Conservation (phyloP, 2,797 vertebrate species). For the Serranus cabrilla region DNA sequence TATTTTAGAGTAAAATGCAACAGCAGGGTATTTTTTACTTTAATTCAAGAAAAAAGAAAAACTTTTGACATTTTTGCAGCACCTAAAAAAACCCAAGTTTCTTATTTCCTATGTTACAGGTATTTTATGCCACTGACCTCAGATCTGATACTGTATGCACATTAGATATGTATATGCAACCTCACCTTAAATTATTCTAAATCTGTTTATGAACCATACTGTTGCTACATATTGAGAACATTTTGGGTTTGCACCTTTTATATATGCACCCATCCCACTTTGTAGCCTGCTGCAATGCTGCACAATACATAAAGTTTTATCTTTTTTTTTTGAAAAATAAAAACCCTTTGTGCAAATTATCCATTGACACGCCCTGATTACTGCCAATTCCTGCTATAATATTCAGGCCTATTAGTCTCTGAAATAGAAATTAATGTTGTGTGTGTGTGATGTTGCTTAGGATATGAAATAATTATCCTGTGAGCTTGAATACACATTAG, state of each 20-base stretch:
- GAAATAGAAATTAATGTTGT: constrained; percentile 5
- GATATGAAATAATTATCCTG: constrained; percentile 31
- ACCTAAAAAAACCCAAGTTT: not conserved
- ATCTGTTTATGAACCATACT: no score
- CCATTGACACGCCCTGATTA: not conserved
- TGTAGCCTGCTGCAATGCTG: no score
- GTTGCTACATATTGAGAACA: no score
- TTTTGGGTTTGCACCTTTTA: no score
- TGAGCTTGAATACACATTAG: constrained; percentile 37
- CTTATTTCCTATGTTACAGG: no score
- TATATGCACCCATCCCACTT: no score
- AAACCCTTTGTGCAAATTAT: not conserved
- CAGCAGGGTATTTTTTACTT: not conserved
- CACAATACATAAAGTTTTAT: no score
- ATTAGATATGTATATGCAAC: no score
- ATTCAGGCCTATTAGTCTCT: not conserved
- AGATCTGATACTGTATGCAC: no score
- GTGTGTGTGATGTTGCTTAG: constrained; percentile 1
- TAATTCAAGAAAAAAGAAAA: not conserved
- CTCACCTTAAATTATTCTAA: no score
- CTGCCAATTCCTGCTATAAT: not conserved
- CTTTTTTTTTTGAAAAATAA: no score
- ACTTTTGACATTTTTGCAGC: not conserved
- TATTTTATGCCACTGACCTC: no score
- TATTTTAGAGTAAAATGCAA: not conserved